These are phyloP conservation scores for Salpingus planirostris DNA, from an alignment of 2,888 invertebrate species.

Conservation along the genomic window DNA sequence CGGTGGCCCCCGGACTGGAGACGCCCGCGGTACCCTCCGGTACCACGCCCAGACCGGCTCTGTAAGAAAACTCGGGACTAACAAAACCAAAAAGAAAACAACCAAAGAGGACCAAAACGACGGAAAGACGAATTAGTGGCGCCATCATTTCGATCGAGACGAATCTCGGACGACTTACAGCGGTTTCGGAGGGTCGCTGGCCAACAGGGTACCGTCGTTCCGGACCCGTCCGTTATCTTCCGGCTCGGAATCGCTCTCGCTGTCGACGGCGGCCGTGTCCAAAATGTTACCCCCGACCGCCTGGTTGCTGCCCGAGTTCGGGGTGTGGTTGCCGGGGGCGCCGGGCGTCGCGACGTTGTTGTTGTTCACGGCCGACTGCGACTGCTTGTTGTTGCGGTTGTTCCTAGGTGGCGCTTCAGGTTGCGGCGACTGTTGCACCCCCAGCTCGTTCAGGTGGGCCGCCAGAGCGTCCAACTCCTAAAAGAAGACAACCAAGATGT, in stretches of 20 bases:
- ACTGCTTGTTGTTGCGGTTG: conserved; percentile 39
- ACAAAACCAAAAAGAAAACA: conserved; percentile 32
- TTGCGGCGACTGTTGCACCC: conserved; percentile 53
- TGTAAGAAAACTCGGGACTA: conserved; percentile 78
- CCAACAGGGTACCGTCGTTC: conserved; percentile 90
- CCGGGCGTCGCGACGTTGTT: conserved; percentile 35
- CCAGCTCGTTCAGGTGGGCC: conserved; percentile 91
- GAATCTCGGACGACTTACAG: conserved; percentile 58
- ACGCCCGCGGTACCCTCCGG: conserved; percentile 46
- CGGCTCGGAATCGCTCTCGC: conserved; percentile 75
- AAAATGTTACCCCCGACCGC: conserved; percentile 46
- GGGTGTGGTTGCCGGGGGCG: conserved; percentile 32
- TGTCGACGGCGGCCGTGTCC: conserved; percentile 61
- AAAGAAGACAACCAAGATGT: conserved; percentile 7
- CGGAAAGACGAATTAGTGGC: not conserved
- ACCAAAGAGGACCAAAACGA: conserved; percentile 5
- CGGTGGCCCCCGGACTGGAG: conserved; percentile 41
- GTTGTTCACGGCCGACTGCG: conserved; percentile 28
- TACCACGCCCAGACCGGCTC: conserved; percentile 59
- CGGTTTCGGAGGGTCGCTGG: conserved; percentile 94
- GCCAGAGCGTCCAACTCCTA: conserved; percentile 95
- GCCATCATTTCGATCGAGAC: too few relatives aligned
- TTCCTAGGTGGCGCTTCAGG: conserved; percentile 64
- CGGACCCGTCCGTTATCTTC: conserved; percentile 72
- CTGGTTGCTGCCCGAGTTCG: conserved; percentile 19